A percentile compares a stretch with the other conserved stretches of the same genome.
phyloP scores from a whole-genome alignment of 2,888 invertebrate species.

The Athripsodes cinereus region DNA sequence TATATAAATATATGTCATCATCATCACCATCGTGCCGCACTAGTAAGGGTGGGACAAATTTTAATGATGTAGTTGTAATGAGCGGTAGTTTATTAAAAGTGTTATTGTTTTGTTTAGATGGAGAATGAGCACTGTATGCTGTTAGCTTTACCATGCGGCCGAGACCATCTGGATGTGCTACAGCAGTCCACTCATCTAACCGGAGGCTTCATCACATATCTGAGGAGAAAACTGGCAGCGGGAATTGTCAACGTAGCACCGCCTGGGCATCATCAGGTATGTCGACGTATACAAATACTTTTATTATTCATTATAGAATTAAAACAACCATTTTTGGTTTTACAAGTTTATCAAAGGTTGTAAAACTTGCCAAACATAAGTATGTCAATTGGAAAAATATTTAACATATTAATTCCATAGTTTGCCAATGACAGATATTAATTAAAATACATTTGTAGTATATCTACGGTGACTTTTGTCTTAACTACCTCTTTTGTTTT shows the following conservation, averaged over 20 bases:
- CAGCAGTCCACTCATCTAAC: constrained; percentile 88
- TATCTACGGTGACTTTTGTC: too few relatives aligned
- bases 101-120: constrained; percentile 52
- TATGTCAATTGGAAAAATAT: too few relatives aligned
- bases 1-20: too few relatives aligned
- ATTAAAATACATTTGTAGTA: too few relatives aligned
- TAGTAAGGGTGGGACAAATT: too few relatives aligned
- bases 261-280: constrained; percentile 81
- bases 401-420: too few relatives aligned
- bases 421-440: too few relatives aligned
- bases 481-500: too few relatives aligned
- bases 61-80: too few relatives aligned
- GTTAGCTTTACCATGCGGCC: constrained; percentile 91
- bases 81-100: too few relatives aligned
- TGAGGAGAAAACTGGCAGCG: constrained; percentile 95
- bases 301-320: constrained; percentile 8
- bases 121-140: constrained; percentile 95
- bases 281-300: constrained; percentile 21
- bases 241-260: constrained; percentile 95
- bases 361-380: neutral
- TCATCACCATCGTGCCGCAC: too few relatives aligned
- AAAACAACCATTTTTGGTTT: too few relatives aligned
- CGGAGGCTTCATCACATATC: constrained; percentile 91
- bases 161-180: constrained; percentile 88
- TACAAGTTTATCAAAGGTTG: neutral